Evolutionary conservation across 2,797 vertebrate species (phyloP).

Genomic region (Pterois miles): DNA sequence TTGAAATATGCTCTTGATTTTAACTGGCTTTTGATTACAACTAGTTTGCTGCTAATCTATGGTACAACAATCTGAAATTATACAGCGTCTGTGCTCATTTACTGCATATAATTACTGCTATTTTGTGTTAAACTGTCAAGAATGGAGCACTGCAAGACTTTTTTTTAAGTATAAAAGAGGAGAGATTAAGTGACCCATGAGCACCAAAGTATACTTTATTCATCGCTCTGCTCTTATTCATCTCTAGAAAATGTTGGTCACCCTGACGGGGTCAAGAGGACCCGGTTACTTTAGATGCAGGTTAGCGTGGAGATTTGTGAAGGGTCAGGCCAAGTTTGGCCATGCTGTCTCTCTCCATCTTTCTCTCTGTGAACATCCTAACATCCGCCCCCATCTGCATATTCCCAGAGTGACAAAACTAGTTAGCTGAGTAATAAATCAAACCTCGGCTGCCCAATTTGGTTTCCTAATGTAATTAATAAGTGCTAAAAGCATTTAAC

Average conservation of each 20-base stretch:
- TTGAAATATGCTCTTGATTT: conserved; percentile 1
- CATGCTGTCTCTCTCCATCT: conserved; percentile 75
- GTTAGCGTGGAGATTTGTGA: conserved; percentile 44
- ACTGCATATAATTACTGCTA: conserved; percentile 2
- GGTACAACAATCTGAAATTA: background rate
- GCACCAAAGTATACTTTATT: conserved; percentile 23
- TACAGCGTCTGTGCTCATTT: conserved; percentile 3
- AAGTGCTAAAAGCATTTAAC: conserved; percentile 85
- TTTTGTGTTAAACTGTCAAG: conserved; percentile 4
- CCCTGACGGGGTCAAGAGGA: conserved; percentile 27
- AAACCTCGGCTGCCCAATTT: conserved; percentile 85
- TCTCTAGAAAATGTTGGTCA: conserved; percentile 21
- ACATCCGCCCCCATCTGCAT: conserved; percentile 77
- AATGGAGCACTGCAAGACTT: background rate
- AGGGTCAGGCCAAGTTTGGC: conserved; percentile 67
- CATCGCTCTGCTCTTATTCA: conserved; percentile 8
- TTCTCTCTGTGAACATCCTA: conserved; percentile 64
- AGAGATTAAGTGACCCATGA: conserved; percentile 17
- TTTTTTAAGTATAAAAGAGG: conserved; percentile 11
- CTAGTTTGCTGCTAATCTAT: background rate
- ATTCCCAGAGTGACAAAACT: conserved; percentile 85
- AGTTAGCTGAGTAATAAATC: conserved; percentile 86
- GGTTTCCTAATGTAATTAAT: conserved; percentile 86
- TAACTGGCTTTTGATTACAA: background rate
- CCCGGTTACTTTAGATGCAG: conserved; percentile 39